Base-by-base conservation (phyloP, 2,113 vertebrate species). In the Nothoprocta perdicaria region DNA sequence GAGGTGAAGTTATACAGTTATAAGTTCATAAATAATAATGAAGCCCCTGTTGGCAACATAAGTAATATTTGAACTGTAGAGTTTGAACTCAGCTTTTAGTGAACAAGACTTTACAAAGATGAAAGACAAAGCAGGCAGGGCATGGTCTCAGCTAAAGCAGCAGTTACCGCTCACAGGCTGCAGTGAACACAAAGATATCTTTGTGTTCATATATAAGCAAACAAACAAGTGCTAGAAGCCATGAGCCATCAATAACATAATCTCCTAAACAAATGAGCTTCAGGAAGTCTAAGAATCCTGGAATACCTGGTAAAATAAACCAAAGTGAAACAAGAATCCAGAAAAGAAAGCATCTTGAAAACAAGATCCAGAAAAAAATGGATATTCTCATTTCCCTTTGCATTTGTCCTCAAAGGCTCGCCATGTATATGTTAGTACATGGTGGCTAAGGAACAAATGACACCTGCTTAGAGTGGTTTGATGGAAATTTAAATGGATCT, bases 21-120 rank as follows among this genome's bases (percentile, higher is more conserved):
- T 57, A 86, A 61, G 33, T 90, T 90, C 85, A 96, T 95, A 94
- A 96, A 96, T 96, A 96, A 93, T 87, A 95, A 96, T 65, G 80
- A 96, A 87, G 38, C 52, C 84, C 83, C 71, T 83, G 55, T 65
- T 95, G 67, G 84, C 74, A 93, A 78, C 55, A 31, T 88, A 76
- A 76, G 90, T 69, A 84, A 89, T 53, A 41, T 86, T 95, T 83
- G 67, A 93, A 89, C 53, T 40, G 55, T 43, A 40, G 53, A 23
- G n/a, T 74, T 89, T 85, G 78, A 93, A 57, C 35, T 74, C 68
- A 40, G 23, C 76, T 95, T 84, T 77, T 78, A 80, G 29, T 40
- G 73, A 91, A 45, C 12, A 55, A 87, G 45, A 35, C 23, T 21
- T 85, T 45, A 87, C 80, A 82, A 94, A 62, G 86, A 58, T 40